Conservation (phyloP, 2,888 invertebrate genomes). For the Meiosimyza decipiens region DNA sequence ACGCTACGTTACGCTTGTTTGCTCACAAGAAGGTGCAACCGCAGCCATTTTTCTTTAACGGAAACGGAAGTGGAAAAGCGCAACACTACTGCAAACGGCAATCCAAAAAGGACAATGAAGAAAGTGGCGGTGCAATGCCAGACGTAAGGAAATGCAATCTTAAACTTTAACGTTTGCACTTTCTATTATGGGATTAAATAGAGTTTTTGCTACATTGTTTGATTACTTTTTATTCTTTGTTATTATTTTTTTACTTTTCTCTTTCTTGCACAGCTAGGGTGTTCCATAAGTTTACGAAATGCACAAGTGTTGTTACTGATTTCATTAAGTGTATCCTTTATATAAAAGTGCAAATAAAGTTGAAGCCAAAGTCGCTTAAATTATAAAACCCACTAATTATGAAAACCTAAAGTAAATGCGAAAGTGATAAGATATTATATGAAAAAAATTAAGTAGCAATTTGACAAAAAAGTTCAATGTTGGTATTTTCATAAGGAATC, state of each 20-base stretch:
- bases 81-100: background rate
- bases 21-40: conserved; percentile 20
- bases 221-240: conserved; percentile 21
- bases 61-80: conserved; percentile 21
- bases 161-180: conserved; percentile 33
- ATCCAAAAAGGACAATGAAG: background rate
- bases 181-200: conserved; percentile 34
- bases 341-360: no score
- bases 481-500: no score
- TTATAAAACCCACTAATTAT: no score
- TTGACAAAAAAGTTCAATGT: no score
- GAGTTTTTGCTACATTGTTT: conserved; percentile 39
- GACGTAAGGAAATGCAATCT: conserved; percentile 30
- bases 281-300: background rate
- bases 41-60: conserved; percentile 19
- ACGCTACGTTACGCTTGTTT: background rate
- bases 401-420: no score
- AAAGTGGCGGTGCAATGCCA: background rate
- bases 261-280: background rate
- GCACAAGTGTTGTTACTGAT: no score
- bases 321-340: no score
- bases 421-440: no score
- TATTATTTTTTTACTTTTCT: background rate
- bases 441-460: no score
- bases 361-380: no score